Conservation (phyloP, 2,113 vertebrate genomes). For the Abramis brama region DNA sequence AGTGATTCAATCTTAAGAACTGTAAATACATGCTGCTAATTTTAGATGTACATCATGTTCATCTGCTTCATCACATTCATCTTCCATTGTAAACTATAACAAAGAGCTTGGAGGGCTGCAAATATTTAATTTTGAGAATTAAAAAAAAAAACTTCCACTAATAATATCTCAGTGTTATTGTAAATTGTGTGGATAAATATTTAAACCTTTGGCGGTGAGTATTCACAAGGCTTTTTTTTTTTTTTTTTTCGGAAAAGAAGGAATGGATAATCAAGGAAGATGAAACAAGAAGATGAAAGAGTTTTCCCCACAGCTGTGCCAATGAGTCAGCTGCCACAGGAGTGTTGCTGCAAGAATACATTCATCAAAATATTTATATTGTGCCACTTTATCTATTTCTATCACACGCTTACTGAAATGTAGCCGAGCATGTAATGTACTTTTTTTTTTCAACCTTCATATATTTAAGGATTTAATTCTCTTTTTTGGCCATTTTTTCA, state of each 20-base stretch:
- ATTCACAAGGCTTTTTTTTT: background rate
- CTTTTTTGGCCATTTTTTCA: too few species aligned
- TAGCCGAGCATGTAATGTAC: background rate
- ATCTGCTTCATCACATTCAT: background rate
- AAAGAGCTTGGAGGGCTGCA: background rate
- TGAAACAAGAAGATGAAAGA: slow-evolving; percentile 43
- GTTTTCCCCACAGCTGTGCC: slow-evolving; percentile 9
- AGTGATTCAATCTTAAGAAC: slow-evolving; percentile 37
- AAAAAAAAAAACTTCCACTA: background rate
- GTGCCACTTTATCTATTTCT: slow-evolving; percentile 26
- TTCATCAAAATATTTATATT: slow-evolving; percentile 35
- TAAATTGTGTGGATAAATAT: slow-evolving; percentile 5
- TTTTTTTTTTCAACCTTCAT: background rate
- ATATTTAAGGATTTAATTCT: background rate
- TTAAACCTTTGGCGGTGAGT: background rate
- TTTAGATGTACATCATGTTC: slow-evolving; percentile 13
- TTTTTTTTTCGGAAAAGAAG: slow-evolving; percentile 10
- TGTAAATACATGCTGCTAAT: slow-evolving; percentile 4
- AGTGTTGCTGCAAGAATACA: slow-evolving; percentile 19
- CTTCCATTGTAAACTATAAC: background rate
- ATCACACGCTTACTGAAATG: background rate
- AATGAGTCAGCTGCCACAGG: slow-evolving; percentile 21
- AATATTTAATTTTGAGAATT: background rate
- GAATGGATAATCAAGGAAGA: slow-evolving; percentile 34
- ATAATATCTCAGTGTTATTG: background rate